phyloP scores from a whole-genome alignment of 2,797 vertebrate genomes.

The Cetoscarus ocellatus region DNA sequence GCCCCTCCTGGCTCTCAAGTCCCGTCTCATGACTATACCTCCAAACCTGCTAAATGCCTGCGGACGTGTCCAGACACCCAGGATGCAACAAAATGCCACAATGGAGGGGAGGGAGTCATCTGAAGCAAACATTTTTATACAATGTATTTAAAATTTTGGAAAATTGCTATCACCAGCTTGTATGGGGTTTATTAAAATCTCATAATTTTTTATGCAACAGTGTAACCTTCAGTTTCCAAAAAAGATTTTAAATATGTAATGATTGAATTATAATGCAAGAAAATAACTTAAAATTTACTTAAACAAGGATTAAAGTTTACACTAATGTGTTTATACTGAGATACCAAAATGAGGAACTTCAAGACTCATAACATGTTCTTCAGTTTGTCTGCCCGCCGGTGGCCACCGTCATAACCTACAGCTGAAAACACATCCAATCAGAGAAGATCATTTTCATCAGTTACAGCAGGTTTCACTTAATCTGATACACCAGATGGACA shows the following conservation, averaged over 20 bases:
- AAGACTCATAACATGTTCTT: too few relatives aligned
- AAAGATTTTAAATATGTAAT: constrained; percentile 15
- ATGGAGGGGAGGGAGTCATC: constrained; percentile 24
- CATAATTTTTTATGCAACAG: constrained; percentile 3
- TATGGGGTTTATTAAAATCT: neutral
- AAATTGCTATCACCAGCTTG: constrained; percentile 25
- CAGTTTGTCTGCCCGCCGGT: too few relatives aligned
- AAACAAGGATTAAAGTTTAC: too few relatives aligned
- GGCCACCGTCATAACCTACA: too few relatives aligned
- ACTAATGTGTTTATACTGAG: too few relatives aligned
- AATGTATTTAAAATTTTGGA: neutral
- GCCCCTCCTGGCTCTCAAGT: constrained; percentile 28
- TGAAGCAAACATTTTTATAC: constrained; percentile 25
- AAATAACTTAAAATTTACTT: neutral
- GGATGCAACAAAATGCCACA: constrained; percentile 14
- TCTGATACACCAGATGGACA: too few relatives aligned
- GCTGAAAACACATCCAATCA: too few relatives aligned
- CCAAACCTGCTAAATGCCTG: constrained; percentile 31
- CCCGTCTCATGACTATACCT: constrained; percentile 6
- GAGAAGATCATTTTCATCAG: too few relatives aligned
- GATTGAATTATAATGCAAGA: constrained; percentile 3
- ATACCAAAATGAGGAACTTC: too few relatives aligned
- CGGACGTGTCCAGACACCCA: constrained; percentile 30
- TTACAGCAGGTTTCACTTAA: too few relatives aligned
- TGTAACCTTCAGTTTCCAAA: constrained; percentile 19